A percentile compares a stretch with the other conserved stretches of the same genome.
Conservation (phyloP, 2,797 vertebrate species). For the Petrocephalus sullivani region DNA sequence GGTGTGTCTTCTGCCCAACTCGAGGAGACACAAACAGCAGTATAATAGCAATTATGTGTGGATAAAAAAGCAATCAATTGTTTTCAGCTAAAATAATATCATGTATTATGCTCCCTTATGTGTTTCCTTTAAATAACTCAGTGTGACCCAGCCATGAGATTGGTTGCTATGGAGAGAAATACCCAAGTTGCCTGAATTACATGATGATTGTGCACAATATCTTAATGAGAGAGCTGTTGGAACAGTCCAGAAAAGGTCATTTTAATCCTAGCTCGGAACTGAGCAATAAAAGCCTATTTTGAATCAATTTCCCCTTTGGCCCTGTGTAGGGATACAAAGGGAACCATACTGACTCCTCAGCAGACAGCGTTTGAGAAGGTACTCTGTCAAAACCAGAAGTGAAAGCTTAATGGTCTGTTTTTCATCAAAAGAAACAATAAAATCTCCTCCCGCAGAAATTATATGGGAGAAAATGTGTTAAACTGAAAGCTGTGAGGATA, state of each 20-base stretch:
- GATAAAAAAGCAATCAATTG: not conserved
- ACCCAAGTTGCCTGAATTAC: slow-evolving; percentile 10
- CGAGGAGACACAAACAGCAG: not conserved
- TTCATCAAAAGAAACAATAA: not conserved
- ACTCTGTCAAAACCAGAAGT: not conserved
- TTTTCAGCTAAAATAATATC: not conserved
- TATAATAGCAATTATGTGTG: not conserved
- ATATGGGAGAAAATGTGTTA: not conserved
- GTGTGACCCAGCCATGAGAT: not conserved
- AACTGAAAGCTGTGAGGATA: not conserved
- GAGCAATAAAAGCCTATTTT: not conserved
- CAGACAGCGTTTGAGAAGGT: not conserved
- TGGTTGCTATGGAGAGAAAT: slow-evolving; percentile 3
- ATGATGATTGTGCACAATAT: slow-evolving; percentile 9
- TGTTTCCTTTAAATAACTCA: slow-evolving; percentile 1
- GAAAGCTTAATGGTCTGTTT: not conserved
- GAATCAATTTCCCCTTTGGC: slow-evolving; percentile 10
- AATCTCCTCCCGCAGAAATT: not conserved
- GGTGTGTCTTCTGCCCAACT: not conserved
- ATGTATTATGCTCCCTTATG: not conserved
- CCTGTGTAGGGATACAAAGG: not conserved
- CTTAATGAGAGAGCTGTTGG: slow-evolving; percentile 13
- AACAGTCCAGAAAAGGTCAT: slow-evolving; percentile 4
- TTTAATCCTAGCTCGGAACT: slow-evolving; percentile 6
- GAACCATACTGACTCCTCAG: not conserved